These are phyloP conservation scores for Emys orbicularis DNA, from an alignment of 2,797 vertebrate species.

Conservation along the genomic window DNA sequence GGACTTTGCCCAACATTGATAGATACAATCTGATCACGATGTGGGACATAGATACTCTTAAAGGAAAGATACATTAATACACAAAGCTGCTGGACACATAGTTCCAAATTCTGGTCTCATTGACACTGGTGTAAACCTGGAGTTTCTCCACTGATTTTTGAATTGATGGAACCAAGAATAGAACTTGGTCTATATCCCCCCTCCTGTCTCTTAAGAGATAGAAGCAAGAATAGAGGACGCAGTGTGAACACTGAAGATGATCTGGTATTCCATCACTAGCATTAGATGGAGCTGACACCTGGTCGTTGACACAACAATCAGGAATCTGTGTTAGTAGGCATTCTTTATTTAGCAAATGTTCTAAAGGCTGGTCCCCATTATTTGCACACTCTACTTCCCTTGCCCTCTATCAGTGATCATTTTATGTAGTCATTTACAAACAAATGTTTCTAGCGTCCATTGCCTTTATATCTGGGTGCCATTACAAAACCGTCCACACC, in stretches of 20 bases:
- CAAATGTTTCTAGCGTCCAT: neutral
- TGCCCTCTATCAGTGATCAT: neutral
- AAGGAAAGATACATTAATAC: neutral
- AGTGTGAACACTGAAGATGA: neutral
- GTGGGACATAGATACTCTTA: neutral
- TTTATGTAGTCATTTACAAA: neutral
- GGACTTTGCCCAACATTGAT: neutral
- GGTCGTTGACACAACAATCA: neutral
- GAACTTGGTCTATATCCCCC: neutral
- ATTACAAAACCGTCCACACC: neutral
- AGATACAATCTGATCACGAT: neutral
- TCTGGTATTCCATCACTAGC: neutral
- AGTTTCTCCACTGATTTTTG: neutral
- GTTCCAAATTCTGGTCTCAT: neutral
- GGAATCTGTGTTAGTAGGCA: rapidly evolving
- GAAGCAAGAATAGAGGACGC: neutral
- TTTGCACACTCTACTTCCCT: neutral
- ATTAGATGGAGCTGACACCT: neutral
- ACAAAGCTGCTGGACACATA: neutral
- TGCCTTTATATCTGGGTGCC: neutral
- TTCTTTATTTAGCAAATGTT: neutral
- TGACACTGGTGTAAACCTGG: neutral
- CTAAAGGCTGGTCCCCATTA: rapidly evolving
- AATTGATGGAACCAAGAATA: neutral
- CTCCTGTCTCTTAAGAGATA: neutral